These are phyloP conservation scores for Lithophane socia DNA, from an alignment of 2,888 invertebrate genomes.

Conservation along the genomic window DNA sequence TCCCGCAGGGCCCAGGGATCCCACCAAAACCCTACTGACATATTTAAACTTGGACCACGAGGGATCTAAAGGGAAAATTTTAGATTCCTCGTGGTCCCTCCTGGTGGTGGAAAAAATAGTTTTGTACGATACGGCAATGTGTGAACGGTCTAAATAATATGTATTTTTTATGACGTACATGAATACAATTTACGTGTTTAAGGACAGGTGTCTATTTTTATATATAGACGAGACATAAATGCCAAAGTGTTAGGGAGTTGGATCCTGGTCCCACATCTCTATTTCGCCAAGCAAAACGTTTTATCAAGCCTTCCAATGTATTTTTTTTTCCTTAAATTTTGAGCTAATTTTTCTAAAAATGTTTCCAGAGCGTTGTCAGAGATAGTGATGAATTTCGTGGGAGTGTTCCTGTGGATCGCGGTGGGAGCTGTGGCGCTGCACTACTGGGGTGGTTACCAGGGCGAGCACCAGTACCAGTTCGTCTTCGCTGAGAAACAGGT, in stretches of 20 bases:
- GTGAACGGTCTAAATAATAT: background rate
- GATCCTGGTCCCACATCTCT: background rate
- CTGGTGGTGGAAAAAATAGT: background rate
- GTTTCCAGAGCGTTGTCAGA: conserved; percentile 93
- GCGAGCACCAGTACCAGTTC: conserved; percentile 94
- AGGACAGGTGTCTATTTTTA: background rate
- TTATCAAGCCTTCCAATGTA: background rate
- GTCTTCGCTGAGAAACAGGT: conserved; percentile 94
- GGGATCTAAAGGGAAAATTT: background rate
- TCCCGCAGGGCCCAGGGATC: background rate
- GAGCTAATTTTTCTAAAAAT: background rate
- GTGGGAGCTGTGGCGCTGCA: conserved; percentile 96
- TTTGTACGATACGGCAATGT: background rate
- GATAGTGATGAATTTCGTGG: conserved; percentile 96
- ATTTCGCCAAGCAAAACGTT: background rate
- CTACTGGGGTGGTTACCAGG: conserved; percentile 97
- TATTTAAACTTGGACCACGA: background rate
- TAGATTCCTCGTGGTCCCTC: background rate
- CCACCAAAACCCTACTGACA: background rate
- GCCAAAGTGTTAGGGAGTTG: background rate
- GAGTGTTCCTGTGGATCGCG: conserved; percentile 95
- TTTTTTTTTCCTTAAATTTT: background rate
- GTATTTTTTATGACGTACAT: background rate
- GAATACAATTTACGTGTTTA: background rate
- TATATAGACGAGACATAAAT: background rate